Evolutionary conservation across 2,888 invertebrate genomes (phyloP).

Genomic region (Chloromyia formosa): DNA sequence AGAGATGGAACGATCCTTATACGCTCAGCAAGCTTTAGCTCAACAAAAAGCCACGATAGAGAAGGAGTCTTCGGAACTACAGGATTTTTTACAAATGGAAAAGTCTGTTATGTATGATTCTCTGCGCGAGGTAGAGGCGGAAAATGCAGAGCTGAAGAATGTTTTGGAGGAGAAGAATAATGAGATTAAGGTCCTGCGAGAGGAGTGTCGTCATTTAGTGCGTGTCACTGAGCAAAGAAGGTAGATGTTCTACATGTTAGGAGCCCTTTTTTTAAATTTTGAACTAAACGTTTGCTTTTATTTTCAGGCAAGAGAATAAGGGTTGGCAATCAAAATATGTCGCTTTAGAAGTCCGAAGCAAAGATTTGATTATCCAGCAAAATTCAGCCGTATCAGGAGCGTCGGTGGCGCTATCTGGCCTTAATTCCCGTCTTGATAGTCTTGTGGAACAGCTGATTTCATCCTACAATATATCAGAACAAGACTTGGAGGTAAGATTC

Average conservation of each 20-base stretch:
- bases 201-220: conserved; percentile 81
- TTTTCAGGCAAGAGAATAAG: conserved; percentile 71
- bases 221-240: conserved; percentile 83
- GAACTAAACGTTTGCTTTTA: not conserved
- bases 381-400: conserved; percentile 76
- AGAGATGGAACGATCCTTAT: conserved; percentile 74
- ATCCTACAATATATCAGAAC: conserved; percentile 78
- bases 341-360: conserved; percentile 70
- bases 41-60: conserved; percentile 82
- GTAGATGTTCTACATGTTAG: conserved; percentile 59
- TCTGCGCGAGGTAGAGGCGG: conserved; percentile 77
- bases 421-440: conserved; percentile 74
- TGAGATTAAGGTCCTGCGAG: conserved; percentile 72
- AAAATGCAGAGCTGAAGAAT: conserved; percentile 58
- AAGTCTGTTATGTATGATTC: conserved; percentile 82
- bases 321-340: conserved; percentile 73
- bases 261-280: not conserved
- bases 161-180: conserved; percentile 66
- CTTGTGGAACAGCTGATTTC: conserved; percentile 77
- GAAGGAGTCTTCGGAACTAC: conserved; percentile 82
- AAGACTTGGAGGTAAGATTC: conserved; percentile 74
- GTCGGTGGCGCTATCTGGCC: conserved; percentile 73
- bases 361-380: conserved; percentile 73
- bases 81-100: conserved; percentile 88
- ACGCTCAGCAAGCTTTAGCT: conserved; percentile 72